phyloP scores from a whole-genome alignment of 2,113 vertebrate species.

The Neomonachus schauinslandi region DNA sequence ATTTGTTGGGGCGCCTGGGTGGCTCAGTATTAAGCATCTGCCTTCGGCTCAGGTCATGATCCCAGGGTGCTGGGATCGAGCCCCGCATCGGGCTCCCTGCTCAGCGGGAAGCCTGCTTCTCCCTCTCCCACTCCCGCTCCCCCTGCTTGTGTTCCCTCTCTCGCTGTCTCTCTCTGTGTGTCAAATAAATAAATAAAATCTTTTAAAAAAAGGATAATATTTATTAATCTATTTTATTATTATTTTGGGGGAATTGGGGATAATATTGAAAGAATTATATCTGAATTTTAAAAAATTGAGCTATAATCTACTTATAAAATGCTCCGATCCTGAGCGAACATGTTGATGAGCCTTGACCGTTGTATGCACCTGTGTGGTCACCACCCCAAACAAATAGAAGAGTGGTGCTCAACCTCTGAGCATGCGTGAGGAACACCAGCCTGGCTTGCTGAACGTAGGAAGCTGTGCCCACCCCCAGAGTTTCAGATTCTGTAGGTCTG shows the following conservation, averaged over 20 bases:
- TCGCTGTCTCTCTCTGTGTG: no score
- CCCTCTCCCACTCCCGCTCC: no score
- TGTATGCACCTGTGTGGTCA: not conserved
- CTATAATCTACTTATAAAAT: not conserved
- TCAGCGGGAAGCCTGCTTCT: no score
- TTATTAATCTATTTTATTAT: not conserved
- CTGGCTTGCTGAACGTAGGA: not conserved
- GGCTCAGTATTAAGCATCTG: no score
- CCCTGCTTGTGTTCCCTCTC: no score
- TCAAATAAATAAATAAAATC: no score
- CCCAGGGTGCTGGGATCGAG: no score
- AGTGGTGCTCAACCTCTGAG: not conserved
- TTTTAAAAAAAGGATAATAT: not conserved
- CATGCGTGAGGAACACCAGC: not conserved
- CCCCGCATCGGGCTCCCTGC: no score
- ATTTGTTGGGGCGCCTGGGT: not conserved
- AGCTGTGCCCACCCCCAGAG: not conserved
- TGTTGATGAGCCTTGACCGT: not conserved
- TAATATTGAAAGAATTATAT: conserved; percentile 2
- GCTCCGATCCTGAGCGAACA: not conserved
- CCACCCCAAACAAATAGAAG: not conserved
- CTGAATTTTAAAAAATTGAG: not conserved
- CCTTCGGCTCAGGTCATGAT: no score
- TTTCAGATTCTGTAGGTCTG: not conserved
- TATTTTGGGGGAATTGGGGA: not conserved